Percentiles rank a stretch among this genome's conserved stretches.
Conservation (phyloP, 2,888 invertebrate species). For the Drosophila siamana region DNA sequence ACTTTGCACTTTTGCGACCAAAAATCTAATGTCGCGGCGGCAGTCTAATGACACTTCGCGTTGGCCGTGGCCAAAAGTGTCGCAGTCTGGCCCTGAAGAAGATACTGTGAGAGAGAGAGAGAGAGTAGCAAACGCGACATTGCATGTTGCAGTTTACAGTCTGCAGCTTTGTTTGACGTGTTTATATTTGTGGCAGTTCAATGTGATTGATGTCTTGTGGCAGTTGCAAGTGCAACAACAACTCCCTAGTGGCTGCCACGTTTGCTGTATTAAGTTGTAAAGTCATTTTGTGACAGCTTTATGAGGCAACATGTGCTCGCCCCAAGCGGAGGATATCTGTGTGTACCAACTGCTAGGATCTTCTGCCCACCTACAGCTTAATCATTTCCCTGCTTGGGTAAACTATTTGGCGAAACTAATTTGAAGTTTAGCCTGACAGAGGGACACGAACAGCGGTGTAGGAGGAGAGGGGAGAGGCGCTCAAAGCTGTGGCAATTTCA, state of each 20-base stretch:
- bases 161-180: conserved; percentile 58
- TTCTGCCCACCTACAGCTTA: conserved; percentile 46
- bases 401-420: conserved; percentile 72
- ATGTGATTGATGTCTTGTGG: conserved; percentile 75
- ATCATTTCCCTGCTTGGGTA: conserved; percentile 59
- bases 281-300: conserved; percentile 81
- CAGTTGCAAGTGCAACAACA: conserved; percentile 32
- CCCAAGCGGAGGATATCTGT: neutral
- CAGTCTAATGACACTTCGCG: conserved; percentile 51
- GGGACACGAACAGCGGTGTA: neutral
- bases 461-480: neutral
- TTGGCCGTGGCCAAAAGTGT: conserved; percentile 31
- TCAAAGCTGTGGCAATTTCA: conserved; percentile 65
- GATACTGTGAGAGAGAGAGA: conserved; percentile 1
- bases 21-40: conserved; percentile 47
- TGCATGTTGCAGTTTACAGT: conserved; percentile 50
- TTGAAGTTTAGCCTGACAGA: conserved; percentile 64
- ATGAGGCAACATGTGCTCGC: conserved; percentile 62
- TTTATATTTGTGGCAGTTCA: conserved; percentile 80
- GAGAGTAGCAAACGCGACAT: conserved; percentile 4
- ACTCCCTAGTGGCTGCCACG: conserved; percentile 47
- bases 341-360: neutral
- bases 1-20: conserved; percentile 60
- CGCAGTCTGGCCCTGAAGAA: conserved; percentile 39
- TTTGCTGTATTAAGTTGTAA: conserved; percentile 76